Evolutionary conservation across 2,888 invertebrate genomes (phyloP).

Genomic region (Rhimphoctona megacephalus): DNA sequence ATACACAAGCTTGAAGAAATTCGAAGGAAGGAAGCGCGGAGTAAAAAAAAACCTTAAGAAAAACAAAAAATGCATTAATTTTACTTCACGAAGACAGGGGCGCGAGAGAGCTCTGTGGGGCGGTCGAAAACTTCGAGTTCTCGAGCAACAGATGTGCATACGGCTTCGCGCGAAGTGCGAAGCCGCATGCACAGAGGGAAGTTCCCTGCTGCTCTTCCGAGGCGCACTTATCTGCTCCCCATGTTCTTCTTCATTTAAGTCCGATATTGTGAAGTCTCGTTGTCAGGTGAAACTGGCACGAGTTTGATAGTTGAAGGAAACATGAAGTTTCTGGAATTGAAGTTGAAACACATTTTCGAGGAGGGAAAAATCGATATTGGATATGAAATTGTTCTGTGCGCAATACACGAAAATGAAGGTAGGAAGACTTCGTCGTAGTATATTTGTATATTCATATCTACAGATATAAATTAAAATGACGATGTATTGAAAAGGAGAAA

Average conservation of each 20-base stretch:
- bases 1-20: slow-evolving; percentile 34
- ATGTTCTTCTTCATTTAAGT: not conserved
- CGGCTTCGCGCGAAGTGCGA: slow-evolving; percentile 51
- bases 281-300: slow-evolving; percentile 33
- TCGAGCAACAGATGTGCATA: slow-evolving; percentile 64
- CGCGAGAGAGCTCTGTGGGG: slow-evolving; percentile 44
- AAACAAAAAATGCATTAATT: slow-evolving; percentile 68
- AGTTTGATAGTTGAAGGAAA: slow-evolving; percentile 4
- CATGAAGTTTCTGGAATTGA: not conserved
- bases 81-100: slow-evolving; percentile 60
- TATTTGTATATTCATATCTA: slow-evolving; percentile 9
- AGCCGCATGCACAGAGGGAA: too few relatives aligned
- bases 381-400: slow-evolving; percentile 14
- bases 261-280: slow-evolving; percentile 20
- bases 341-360: not conserved
- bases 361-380: slow-evolving; percentile 6
- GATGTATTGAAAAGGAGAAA: slow-evolving; percentile 58
- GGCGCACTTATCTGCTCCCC: slow-evolving; percentile 5
- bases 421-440: slow-evolving; percentile 18
- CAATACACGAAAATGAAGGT: slow-evolving; percentile 2
- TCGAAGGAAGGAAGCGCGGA: slow-evolving; percentile 33
- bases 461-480: not conserved
- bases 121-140: slow-evolving; percentile 38
- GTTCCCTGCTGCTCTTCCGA: not conserved
- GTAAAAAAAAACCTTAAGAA: slow-evolving; percentile 12